phyloP scores from a whole-genome alignment of 2,797 vertebrate species.

The Euphonia xanthogaster region DNA sequence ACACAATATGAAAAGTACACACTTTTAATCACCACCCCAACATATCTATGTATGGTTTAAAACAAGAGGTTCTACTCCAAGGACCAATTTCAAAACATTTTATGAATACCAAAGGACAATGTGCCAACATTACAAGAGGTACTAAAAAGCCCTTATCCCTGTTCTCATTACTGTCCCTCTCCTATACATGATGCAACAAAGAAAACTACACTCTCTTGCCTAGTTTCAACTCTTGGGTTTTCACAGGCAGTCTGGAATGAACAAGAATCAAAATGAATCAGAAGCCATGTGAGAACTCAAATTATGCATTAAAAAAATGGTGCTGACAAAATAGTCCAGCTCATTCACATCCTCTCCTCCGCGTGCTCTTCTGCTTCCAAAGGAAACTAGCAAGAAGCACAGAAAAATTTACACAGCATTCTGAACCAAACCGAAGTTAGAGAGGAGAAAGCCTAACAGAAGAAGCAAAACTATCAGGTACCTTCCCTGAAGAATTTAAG shows the following conservation, averaged over 20 bases:
- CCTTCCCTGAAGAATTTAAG: background rate
- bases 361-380: slow-evolving; percentile 5
- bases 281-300: slow-evolving; percentile 17
- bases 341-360: slow-evolving; percentile 23
- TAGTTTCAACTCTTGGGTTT: background rate
- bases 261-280: slow-evolving; percentile 1
- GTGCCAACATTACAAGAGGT: background rate
- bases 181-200: background rate
- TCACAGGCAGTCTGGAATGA: slow-evolving; percentile 27
- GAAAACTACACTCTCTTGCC: background rate
- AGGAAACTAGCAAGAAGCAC: background rate
- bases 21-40: background rate
- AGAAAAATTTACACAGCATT: background rate
- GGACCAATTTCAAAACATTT: background rate
- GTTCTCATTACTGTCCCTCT: background rate
- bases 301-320: background rate
- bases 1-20: background rate
- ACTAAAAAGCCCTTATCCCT: background rate
- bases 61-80: background rate
- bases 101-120: background rate
- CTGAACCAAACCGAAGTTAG: background rate
- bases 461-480: background rate
- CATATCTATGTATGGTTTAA: background rate
- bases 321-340: slow-evolving; percentile 19
- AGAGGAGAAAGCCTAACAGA: background rate